Percentiles rank a stretch among this genome's conserved stretches.
Evolutionary conservation across 1,140 invertebrate species (phyloP).

Genomic region (Trichogramma pretiosum): DNA sequence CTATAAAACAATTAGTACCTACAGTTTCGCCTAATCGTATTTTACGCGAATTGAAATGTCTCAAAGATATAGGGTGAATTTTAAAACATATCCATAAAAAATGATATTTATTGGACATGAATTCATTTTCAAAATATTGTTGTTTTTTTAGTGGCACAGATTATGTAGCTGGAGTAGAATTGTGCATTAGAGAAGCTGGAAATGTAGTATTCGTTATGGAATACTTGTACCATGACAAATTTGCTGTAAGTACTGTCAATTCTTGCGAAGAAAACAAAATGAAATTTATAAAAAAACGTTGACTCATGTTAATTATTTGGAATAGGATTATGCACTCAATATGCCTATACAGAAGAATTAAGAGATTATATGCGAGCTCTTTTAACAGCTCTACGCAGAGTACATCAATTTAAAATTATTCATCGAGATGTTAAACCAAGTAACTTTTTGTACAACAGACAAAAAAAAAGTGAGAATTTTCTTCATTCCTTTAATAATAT

Average conservation of each 20-base stretch:
- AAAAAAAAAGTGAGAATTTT: conserved; percentile 55
- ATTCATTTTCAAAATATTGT: neutral
- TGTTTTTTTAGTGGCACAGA: conserved; percentile 60
- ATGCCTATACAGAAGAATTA: conserved; percentile 59
- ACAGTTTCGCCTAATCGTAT: conserved; percentile 70
- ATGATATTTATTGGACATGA: neutral
- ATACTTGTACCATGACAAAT: conserved; percentile 72
- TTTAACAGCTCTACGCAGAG: conserved; percentile 65
- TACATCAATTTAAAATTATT: conserved; percentile 79
- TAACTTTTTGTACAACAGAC: conserved; percentile 82
- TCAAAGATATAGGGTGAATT: conserved; percentile 69
- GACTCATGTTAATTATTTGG: neutral
- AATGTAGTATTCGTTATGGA: conserved; percentile 87
- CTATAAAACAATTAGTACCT: conserved; percentile 75
- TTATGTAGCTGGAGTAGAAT: conserved; percentile 73
- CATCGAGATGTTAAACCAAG: conserved; percentile 90
- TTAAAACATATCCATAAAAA: conserved; percentile 2
- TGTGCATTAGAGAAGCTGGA: conserved; percentile 68
- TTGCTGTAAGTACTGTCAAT: conserved; percentile 66
- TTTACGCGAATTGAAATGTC: conserved; percentile 67
- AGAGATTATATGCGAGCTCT: conserved; percentile 76
- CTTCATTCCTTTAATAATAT: no score
- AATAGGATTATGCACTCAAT: conserved; percentile 15
- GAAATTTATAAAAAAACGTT: neutral
- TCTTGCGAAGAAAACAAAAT: no score